Evolutionary conservation across 2,888 invertebrate species (phyloP), one percentile per base, ranked within the genome.

Genomic region (Phaedon cochleariae): DNA sequence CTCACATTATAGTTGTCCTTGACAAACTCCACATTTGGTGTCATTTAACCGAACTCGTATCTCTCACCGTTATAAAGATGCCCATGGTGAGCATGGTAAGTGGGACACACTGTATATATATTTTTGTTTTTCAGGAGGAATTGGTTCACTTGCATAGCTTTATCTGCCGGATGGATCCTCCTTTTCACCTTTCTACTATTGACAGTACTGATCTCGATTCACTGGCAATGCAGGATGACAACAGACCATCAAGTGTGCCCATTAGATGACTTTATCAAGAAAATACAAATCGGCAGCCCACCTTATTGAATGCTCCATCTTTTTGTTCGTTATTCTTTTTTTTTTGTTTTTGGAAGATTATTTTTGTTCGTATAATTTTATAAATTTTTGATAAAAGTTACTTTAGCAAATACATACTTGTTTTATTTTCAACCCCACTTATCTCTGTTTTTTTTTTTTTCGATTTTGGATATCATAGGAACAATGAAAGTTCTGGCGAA

Each of bases 241-340:
- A 67, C 71, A 7, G 70, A 71, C 18, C 58, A 57, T 54, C 69
- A 73, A 64, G 62, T 69, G 15, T 74, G 74, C 63, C 69, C 71
- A 31, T 59, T 74, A 29, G 72, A 74, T 52, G 69, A 71, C 61
- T 62, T 72, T 26, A 64, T 72, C 31, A 66, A 65, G 49, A 68
- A 70, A 52, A 64, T 70, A 53, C 65, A 62, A 34, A 51, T 66
- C 20, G 73, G 74, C 34, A 29, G 64, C n/a, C 73, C 74, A n/a
- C 74, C 73, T 17, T 72, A 73, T 58, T 73, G 61, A 71, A 48
- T 54, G 29, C 51, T 54, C 31, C 34, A 52, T 58, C 37, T 73
- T 58, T 59, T 41, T 53, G n/a, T n/a, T n/a, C n/a, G n/a, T n/a
- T n/a, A n/a, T n/a, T n/a, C n/a, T 26, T 41, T 49, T 65, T 66